Evolutionary conservation across 2,113 vertebrate genomes (phyloP), one percentile per base, ranked within the genome.

Genomic region (Syngnathus typhle): DNA sequence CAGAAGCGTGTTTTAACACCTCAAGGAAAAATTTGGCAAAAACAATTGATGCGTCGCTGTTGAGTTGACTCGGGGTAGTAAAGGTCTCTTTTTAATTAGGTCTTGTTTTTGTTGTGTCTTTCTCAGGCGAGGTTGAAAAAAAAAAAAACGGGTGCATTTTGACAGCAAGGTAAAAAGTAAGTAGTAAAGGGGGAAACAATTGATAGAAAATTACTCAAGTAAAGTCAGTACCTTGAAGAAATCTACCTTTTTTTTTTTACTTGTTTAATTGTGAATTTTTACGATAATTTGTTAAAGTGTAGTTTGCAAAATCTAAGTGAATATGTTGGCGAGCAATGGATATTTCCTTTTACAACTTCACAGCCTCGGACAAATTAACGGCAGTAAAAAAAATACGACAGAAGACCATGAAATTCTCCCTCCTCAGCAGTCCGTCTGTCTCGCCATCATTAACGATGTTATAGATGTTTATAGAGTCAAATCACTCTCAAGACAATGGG

Each of bases 381-480:
- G 60, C 38, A 43, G 21, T 62, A 44, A 62, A 62, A 27, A 62
- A 44, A 62, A 62, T 62, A 62, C 63, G 72, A 62, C 46, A 64
- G 27, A 27, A 44, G 74, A 62, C 55, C n/a, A 16, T 65, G 63
- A 71, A 67, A 68, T 32, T 44, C n/a, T 70, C 36, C 47, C 70
- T 46, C 21, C 73, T 76, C 81, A 77, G 76, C 78, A 56, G 61
- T 59, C n/a, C 2, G 74, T 78, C 79, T 70, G 60, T 76, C 82
- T 76, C 69, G 59, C 75, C 60, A 73, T 83, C 84, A 76, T 80
- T 64, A 52, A 64, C 51, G 64, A 81, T 66, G 21, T 38, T 77
- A 56, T 70, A 76, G 52, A 71, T 70, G 72, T 83, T 83, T 86
- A 73, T 76, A 52, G 43, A 76, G 69, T 64, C 67, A 23, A 73